A percentile compares a stretch with the other conserved stretches of the same genome.
Conservation (phyloP, 2,888 invertebrate species). For the Dicyrtoma fusca region DNA sequence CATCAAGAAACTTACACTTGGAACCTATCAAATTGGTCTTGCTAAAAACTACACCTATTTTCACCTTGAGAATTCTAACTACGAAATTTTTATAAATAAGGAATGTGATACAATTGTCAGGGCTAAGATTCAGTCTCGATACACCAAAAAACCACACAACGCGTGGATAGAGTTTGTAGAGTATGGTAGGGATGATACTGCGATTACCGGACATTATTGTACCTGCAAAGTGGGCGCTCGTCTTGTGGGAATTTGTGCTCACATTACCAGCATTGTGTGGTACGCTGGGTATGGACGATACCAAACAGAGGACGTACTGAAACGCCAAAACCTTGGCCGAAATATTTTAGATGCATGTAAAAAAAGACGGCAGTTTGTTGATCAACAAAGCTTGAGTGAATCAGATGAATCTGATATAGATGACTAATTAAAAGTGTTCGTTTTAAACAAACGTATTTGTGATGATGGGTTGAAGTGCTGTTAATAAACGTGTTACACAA, state of each 20-base stretch:
- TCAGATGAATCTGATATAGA: too few relatives aligned
- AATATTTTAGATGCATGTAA: too few relatives aligned
- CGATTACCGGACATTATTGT: background rate
- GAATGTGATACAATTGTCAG: background rate
- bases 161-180: too few relatives aligned
- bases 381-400: too few relatives aligned
- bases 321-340: background rate
- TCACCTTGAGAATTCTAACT: background rate
- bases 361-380: too few relatives aligned
- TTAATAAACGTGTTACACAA: too few relatives aligned
- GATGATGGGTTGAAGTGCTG: too few relatives aligned
- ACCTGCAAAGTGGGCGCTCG: background rate
- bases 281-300: background rate
- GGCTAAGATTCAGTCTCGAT: background rate
- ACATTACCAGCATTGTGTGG: background rate
- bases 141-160: too few relatives aligned
- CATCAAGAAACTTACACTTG: too few relatives aligned
- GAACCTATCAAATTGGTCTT: background rate
- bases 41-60: background rate
- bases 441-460: too few relatives aligned
- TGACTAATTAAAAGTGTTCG: too few relatives aligned
- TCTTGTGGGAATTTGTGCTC: background rate
- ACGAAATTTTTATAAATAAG: background rate
- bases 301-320: background rate
- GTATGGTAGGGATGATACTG: too few relatives aligned